Conservation (phyloP, 2,797 vertebrate species). For the Geotrypetes seraphini region DNA sequence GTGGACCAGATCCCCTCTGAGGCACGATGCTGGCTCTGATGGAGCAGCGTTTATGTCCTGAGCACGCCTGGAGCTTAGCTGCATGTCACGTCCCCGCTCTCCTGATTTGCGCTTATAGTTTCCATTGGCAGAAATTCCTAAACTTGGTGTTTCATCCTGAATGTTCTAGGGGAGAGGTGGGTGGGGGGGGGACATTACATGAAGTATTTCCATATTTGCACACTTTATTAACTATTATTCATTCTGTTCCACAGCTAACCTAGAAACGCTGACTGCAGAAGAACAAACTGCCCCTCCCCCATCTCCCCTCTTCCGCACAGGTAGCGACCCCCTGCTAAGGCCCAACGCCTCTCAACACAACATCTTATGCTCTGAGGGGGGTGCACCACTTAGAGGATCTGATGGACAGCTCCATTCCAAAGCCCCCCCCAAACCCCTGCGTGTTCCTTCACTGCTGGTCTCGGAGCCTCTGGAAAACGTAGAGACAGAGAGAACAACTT, state of each 20-base stretch:
- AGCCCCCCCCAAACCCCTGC: conserved; percentile 68
- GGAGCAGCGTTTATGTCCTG: too few relatives aligned
- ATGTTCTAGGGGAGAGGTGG: too few relatives aligned
- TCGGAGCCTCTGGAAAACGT: conserved; percentile 15
- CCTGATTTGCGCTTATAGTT: too few relatives aligned
- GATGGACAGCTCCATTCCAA: conserved; percentile 75
- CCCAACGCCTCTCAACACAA: conserved; percentile 33
- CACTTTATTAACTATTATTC: not conserved
- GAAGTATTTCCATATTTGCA: too few relatives aligned
- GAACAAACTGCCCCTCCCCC: conserved; percentile 27
- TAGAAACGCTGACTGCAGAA: conserved; percentile 4
- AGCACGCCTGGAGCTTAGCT: too few relatives aligned
- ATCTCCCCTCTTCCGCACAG: conserved; percentile 67
- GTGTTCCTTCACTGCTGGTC: conserved; percentile 53
- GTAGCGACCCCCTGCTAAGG: conserved; percentile 70
- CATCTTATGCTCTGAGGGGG: conserved; percentile 33
- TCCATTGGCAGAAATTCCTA: too few relatives aligned
- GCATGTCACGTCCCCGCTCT: too few relatives aligned
- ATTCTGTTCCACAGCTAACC: conserved; percentile 25
- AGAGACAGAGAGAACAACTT: too few relatives aligned
- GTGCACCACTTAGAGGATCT: conserved; percentile 56
- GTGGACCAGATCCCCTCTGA: too few relatives aligned
- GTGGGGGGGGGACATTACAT: too few relatives aligned
- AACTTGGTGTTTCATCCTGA: too few relatives aligned
- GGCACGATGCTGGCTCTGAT: too few relatives aligned